Percentiles rank a stretch among this genome's conserved stretches.
phyloP scores from a whole-genome alignment of 2,888 invertebrate genomes.

The Cerceris ruficornis region DNA sequence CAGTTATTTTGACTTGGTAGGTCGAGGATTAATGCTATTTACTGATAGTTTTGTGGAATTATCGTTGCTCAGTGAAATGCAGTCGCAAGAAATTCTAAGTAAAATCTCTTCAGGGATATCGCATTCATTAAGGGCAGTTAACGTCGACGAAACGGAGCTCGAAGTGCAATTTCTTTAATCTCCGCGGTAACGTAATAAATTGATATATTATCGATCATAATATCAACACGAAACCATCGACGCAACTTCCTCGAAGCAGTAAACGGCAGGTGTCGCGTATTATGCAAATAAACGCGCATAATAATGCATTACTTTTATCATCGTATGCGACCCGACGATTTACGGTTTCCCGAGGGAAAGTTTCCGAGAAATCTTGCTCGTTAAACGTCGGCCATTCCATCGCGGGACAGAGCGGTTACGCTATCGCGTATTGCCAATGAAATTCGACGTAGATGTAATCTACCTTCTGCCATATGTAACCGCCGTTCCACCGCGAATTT shows the following conservation, averaged over 20 bases:
- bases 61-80: neutral
- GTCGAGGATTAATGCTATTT: no score
- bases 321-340: slow-evolving; percentile 8
- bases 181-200: no score
- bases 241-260: neutral
- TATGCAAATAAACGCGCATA: neutral
- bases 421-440: slow-evolving; percentile 28
- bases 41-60: neutral
- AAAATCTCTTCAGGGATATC: no score
- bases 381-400: slow-evolving; percentile 25
- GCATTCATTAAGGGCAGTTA: no score
- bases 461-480: neutral
- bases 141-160: no score
- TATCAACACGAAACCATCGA: slow-evolving; percentile 12
- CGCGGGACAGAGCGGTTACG: slow-evolving; percentile 32
- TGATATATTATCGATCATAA: no score
- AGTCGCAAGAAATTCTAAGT: neutral
- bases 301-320: slow-evolving; percentile 26
- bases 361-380: slow-evolving; percentile 43
- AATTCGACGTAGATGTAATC: slow-evolving; percentile 13
- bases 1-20: no score
- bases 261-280: neutral
- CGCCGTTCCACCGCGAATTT: neutral
- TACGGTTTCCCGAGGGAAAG: slow-evolving; percentile 18
- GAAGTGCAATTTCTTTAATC: no score